Evolutionary conservation across 2,888 invertebrate genomes (phyloP).

Genomic region (Acleris laterana): DNA sequence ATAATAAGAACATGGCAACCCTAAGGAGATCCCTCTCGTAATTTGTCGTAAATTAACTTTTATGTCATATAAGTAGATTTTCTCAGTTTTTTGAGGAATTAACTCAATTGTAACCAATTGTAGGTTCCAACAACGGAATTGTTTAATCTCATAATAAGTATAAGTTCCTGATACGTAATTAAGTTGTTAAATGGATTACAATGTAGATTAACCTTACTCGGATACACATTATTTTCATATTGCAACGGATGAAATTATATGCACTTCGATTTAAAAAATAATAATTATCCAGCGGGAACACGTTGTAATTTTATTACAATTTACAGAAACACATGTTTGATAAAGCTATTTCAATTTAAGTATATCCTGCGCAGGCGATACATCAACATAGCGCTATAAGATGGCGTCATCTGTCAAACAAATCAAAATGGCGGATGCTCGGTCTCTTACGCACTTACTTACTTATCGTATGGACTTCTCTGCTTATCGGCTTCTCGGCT

Average conservation of each 20-base stretch:
- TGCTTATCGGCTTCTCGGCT: too few relatives aligned
- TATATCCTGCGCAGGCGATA: constrained; percentile 41
- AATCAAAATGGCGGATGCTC: constrained; percentile 62
- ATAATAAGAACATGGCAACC: too few relatives aligned
- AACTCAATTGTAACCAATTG: constrained; percentile 34
- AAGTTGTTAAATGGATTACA: constrained; percentile 22
- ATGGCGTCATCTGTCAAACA: constrained; percentile 60
- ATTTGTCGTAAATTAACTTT: constrained; percentile 51
- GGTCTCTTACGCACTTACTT: constrained; percentile 43
- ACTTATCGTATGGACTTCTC: constrained; percentile 41
- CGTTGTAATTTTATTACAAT: constrained; percentile 15
- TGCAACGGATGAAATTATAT: background rate
- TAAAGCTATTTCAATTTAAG: constrained; percentile 7
- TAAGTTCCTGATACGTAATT: constrained; percentile 29
- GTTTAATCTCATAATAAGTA: constrained; percentile 35
- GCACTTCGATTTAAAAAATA: constrained; percentile 22
- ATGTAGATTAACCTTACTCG: constrained; percentile 17
- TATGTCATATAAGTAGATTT: constrained; percentile 52
- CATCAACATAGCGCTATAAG: constrained; percentile 54
- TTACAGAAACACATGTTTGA: background rate
- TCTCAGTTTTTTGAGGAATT: constrained; percentile 27
- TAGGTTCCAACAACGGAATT: constrained; percentile 26
- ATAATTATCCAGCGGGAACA: constrained; percentile 7
- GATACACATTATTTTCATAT: constrained; percentile 24
- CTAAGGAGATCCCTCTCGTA: constrained; percentile 48